Base-by-base conservation (phyloP, 2,797 vertebrate genomes). In the Lemur catta region DNA sequence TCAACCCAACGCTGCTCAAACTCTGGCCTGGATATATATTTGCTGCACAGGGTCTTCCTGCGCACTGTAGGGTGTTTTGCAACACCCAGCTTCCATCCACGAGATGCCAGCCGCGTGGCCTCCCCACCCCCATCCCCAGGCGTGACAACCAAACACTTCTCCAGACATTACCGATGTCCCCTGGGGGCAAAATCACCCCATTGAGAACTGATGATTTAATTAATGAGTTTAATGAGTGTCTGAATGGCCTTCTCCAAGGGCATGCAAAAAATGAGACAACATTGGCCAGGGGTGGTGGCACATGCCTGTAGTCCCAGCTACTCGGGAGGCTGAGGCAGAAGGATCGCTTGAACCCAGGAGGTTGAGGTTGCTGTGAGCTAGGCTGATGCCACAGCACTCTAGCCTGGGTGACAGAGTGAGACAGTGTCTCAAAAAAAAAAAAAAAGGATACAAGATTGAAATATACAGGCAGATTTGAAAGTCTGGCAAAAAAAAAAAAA, bases 61-160 rank as follows among this genome's bases (percentile, higher is more conserved):
- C 33, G n/a, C 35, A 3, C 7, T 0, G 8, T 4, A 4, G 65
- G 43, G 35, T 0, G 17, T 38, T 28, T 2, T 11, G 30, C 43
- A 52, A 35, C n/a, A n/a, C 11, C 69, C 30, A 18, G 24, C 35
- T 57, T 65, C 92, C 17, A 5, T 2, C 76, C n/a, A 0, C 52
- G 4, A 7, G 22, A 28, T 7, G 28, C 63, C 75, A 24, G 67
- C 15, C 30, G 6, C 17, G 22, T 2, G 0, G 30, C 59, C 3
- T 41, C 26, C 52, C 28, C 14, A 4, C 9, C 33, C 43, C 41
- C 9, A 6, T 18, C 50, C 50, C n/a, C 17, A 28, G 24, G 43
- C 10, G n/a, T 9, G 38, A 67, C 30, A 20, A 48, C 18, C 26
- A 18, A 15, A 52, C 41, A 18, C n/a, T 13, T 50, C 79, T 84